These are phyloP conservation scores for Troides oblongomaculatus DNA, from an alignment of 2,888 invertebrate species.

Conservation along the genomic window DNA sequence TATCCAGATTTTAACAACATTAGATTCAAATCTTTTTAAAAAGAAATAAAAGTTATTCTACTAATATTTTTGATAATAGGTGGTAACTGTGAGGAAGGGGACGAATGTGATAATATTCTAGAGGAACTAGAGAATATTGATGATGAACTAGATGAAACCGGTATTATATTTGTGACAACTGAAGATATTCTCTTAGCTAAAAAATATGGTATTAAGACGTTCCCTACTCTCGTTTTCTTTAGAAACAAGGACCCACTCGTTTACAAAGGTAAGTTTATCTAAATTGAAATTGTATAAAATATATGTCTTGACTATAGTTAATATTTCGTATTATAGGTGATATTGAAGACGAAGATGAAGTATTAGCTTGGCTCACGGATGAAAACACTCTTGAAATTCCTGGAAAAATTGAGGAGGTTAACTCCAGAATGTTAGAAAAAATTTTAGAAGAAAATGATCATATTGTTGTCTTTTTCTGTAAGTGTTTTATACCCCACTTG, in stretches of 20 bases:
- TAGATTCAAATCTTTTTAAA: no score
- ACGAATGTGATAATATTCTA: conserved; percentile 91
- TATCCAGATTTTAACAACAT: no score
- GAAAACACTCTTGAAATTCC: conserved; percentile 94
- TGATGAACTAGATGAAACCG: conserved; percentile 94
- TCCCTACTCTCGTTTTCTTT: conserved; percentile 93
- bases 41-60: neutral
- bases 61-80: conserved; percentile 57
- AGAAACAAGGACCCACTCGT: conserved; percentile 93
- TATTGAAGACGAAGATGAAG: conserved; percentile 94
- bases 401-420: conserved; percentile 95
- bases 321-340: conserved; percentile 80
- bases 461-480: conserved; percentile 96
- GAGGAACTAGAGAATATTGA: conserved; percentile 94
- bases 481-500: conserved; percentile 58
- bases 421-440: conserved; percentile 93
- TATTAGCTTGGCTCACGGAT: conserved; percentile 93
- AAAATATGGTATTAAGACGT: conserved; percentile 90
- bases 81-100: conserved; percentile 92
- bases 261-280: conserved; percentile 80
- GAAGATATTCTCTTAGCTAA: conserved; percentile 90
- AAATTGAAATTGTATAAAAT: no score
- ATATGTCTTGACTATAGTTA: neutral
- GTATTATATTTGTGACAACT: conserved; percentile 95
- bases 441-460: conserved; percentile 92